Conservation (phyloP, 35 echinoderm and acorn worm genomes). For the Acanthaster planci region DNA sequence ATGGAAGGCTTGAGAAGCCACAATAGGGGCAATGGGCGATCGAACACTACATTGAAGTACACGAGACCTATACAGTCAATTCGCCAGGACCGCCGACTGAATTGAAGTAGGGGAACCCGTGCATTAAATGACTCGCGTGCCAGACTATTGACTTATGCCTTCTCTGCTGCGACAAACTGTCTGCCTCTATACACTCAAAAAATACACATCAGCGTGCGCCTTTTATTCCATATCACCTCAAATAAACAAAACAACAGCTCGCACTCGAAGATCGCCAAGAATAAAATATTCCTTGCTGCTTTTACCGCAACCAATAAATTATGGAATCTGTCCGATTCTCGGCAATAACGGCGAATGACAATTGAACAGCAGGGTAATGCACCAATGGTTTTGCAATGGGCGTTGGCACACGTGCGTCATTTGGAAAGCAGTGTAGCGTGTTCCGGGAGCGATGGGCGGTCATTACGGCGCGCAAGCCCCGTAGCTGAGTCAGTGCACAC, state of each 20-base stretch:
- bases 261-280: background rate
- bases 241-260: slow-evolving; percentile 28
- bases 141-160: slow-evolving; percentile 11
- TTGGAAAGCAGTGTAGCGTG: slow-evolving; percentile 17
- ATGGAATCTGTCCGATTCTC: slow-evolving; percentile 2
- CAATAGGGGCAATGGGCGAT: no score
- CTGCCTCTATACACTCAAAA: slow-evolving; percentile 10
- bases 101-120: slow-evolving; percentile 1
- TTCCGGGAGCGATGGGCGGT: background rate
- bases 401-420: slow-evolving; percentile 14
- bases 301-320: slow-evolving; percentile 23
- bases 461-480: background rate
- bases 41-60: no score
- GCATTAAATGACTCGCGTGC: slow-evolving; percentile 20
- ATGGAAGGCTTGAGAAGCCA: no score
- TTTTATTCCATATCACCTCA: slow-evolving; percentile 23
- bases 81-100: no score
- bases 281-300: background rate
- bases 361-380: slow-evolving; percentile 31
- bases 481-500: background rate
- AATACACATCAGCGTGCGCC: slow-evolving; percentile 26
- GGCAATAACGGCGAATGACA: slow-evolving; percentile 15
- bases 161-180: slow-evolving; percentile 1
- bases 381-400: slow-evolving; percentile 28
- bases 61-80: no score